Evolutionary conservation across 2,888 invertebrate genomes (phyloP).

Genomic region (Odontocolon sp.): DNA sequence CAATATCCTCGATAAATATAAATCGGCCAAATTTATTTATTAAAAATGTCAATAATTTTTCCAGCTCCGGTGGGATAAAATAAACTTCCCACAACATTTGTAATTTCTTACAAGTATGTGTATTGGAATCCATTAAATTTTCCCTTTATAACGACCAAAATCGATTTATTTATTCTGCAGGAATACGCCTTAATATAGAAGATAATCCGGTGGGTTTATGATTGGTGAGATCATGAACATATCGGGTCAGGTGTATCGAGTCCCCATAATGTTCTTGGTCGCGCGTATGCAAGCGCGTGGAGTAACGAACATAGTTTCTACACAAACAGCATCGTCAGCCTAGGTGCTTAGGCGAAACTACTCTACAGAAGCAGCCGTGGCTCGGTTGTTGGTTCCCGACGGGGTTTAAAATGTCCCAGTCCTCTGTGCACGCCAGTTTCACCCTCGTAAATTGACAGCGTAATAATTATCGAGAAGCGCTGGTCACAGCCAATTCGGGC

Average conservation of each 20-base stretch:
- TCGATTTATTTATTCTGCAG: neutral
- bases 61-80: too few relatives aligned
- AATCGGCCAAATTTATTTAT: too few relatives aligned
- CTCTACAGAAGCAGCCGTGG: neutral
- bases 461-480: slow-evolving; percentile 56
- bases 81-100: too few relatives aligned
- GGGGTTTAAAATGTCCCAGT: slow-evolving; percentile 36
- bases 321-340: slow-evolving; percentile 26
- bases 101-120: too few relatives aligned
- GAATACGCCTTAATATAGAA: slow-evolving; percentile 26
- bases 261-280: slow-evolving; percentile 40
- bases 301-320: slow-evolving; percentile 32
- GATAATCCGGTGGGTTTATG: slow-evolving; percentile 51
- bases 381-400: slow-evolving; percentile 8
- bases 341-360: slow-evolving; percentile 39
- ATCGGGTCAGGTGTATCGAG: slow-evolving; percentile 51
- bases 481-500: slow-evolving; percentile 31
- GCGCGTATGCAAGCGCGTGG: slow-evolving; percentile 5
- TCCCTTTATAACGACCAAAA: neutral
- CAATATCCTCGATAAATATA: too few relatives aligned
- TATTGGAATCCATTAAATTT: neutral
- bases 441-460: slow-evolving; percentile 55
- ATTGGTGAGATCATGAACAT: slow-evolving; percentile 45
- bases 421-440: slow-evolving; percentile 11
- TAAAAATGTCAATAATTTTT: too few relatives aligned